Conservation (phyloP, 2,888 invertebrate species). For the Ellobium chinense region DNA sequence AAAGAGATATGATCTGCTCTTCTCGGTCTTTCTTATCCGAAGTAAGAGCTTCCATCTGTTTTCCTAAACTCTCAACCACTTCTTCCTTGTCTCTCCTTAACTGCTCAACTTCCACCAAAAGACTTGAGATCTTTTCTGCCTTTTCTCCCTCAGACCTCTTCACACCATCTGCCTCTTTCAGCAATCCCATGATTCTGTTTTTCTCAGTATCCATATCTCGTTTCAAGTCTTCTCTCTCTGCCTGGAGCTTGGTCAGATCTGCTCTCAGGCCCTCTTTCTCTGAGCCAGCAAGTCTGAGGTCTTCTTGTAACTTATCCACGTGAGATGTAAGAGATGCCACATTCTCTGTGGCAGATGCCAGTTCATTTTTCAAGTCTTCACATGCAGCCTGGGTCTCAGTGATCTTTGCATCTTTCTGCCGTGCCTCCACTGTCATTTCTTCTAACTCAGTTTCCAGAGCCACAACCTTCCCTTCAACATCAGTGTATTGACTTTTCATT, state of each 20-base stretch:
- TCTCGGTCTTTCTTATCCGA: constrained; percentile 9
- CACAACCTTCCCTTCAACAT: constrained; percentile 17
- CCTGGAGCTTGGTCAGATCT: constrained; percentile 24
- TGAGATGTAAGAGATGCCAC: constrained; percentile 36
- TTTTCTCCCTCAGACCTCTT: constrained; percentile 27
- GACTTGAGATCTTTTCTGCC: constrained; percentile 18
- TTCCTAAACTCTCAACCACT: constrained; percentile 26
- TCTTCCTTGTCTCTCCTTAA: constrained; percentile 46
- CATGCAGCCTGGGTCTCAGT: constrained; percentile 44
- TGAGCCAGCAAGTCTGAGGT: constrained; percentile 34
- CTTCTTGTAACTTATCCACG: constrained; percentile 42
- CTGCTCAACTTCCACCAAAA: constrained; percentile 25
- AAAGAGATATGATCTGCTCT: background rate
- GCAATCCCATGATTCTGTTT: constrained; percentile 32
- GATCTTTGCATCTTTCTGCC: constrained; percentile 30
- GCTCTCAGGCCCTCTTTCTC: constrained; percentile 28
- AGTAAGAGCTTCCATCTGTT: background rate
- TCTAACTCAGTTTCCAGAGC: constrained; percentile 30
- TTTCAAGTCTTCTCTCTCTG: constrained; percentile 41
- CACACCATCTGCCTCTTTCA: constrained; percentile 24
- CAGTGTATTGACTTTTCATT: constrained; percentile 31
- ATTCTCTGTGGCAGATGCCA: background rate
- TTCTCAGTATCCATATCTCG: constrained; percentile 32
- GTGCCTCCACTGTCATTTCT: constrained; percentile 14
- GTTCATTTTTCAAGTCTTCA: constrained; percentile 52